Evolutionary conservation across 2,888 invertebrate genomes (phyloP), one percentile per base, ranked within the genome.

Genomic region (Ectemnius cavifrons): DNA sequence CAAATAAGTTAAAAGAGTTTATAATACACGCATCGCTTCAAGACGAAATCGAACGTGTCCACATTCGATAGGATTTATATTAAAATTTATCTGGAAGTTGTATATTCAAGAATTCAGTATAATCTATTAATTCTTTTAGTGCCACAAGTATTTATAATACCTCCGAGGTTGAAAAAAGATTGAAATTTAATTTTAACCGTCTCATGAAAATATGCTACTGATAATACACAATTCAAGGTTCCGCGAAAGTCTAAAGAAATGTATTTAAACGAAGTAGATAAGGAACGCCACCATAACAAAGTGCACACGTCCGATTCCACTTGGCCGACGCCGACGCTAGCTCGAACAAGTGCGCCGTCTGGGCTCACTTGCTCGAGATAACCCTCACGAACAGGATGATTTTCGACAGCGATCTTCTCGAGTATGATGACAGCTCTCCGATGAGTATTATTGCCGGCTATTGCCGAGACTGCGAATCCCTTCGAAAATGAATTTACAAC

Each of bases 1-100:
- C 86, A 87, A 88, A 86, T 86, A 88, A 88, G 85, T 86, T 84
- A 85, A 87, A 86, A 87, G 82, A 84, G 82, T 86, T 87, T 89
- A 89, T 90, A 84, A 87, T 90, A 89, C 89, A 89, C 86, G 86
- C 84, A 84, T 86, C 69, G 73, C 65, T 67, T 63, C 72, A 78
- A 72, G 73, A 74, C 59, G 63, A 67, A 79, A 77, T 83, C 83
- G 83, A 81, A 68, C 79, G 75, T 67, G 79, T 37, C 62, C 71
- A 63, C 73, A 71, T 71, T 75, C 46, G 20, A 16, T 11, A 58
- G 23, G 23, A 23, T 23, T 23, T 23, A 2, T 3, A 23, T 23
- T 2, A 23, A 23, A 23, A 23, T 23, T 23, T 23, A 1, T 23
- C 3, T 23, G 23, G 23, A 23, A 23, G 3, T 23, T 23, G 20